Evolutionary conservation across 2,113 vertebrate species (phyloP).

Genomic region (Lophochroa leadbeateri): DNA sequence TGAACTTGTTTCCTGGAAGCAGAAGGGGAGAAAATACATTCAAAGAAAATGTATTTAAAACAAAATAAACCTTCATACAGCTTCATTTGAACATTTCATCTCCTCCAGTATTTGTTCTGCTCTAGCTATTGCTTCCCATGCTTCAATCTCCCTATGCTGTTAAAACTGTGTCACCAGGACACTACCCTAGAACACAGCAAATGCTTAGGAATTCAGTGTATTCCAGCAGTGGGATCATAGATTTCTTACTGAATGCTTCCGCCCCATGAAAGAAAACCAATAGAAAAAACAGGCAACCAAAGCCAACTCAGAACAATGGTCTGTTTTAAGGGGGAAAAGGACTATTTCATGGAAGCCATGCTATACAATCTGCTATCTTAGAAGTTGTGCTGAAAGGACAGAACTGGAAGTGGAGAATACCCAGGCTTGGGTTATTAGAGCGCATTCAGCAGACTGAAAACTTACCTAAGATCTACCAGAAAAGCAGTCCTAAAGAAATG

Average conservation of each 20-base stretch:
- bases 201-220: background rate
- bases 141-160: background rate
- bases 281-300: background rate
- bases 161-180: background rate
- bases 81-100: background rate
- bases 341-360: background rate
- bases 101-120: conserved; percentile 2
- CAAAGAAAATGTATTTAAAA: conserved; percentile 49
- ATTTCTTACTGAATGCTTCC: background rate
- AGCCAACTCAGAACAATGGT: background rate
- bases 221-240: background rate
- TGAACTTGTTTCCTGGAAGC: conserved; percentile 45
- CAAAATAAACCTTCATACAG: conserved; percentile 19
- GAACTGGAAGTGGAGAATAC: background rate
- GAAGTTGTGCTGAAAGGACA: background rate
- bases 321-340: background rate
- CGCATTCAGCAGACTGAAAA: background rate
- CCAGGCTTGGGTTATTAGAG: background rate
- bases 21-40: conserved; percentile 38
- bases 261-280: background rate
- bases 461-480: conserved; percentile 1
- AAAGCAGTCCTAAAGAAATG: background rate
- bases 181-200: background rate
- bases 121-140: background rate
- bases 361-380: rapidly evolving